Evolutionary conservation across 2,113 vertebrate species (phyloP).

Genomic region (Boulengerochromis microlepis): DNA sequence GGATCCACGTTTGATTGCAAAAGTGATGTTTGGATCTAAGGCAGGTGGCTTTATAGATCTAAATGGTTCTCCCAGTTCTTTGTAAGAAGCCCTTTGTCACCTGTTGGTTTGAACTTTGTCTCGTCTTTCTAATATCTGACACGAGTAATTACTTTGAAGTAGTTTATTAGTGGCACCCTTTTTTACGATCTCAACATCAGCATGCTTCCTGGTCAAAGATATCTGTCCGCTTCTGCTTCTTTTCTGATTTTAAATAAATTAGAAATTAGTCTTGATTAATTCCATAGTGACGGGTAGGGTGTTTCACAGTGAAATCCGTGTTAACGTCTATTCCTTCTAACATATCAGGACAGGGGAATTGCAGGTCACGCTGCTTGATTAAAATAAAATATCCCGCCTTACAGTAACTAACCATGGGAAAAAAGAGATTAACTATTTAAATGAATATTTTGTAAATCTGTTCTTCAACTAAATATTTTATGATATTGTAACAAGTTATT

Average conservation of each 20-base stretch:
- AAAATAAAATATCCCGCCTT: slow-evolving; percentile 13
- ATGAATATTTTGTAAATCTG: slow-evolving; percentile 47
- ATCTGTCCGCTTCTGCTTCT: neutral
- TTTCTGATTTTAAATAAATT: neutral
- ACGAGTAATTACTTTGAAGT: neutral
- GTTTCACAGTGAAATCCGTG: neutral
- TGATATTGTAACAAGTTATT: slow-evolving; percentile 41
- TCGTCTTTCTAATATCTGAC: neutral
- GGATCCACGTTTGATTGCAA: neutral
- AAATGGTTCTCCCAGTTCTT: neutral
- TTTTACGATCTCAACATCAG: slow-evolving; percentile 15
- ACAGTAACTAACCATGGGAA: neutral
- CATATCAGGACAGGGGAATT: slow-evolving; percentile 30
- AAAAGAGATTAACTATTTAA: slow-evolving; percentile 43
- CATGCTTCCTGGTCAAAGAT: slow-evolving; percentile 22
- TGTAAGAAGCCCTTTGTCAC: neutral
- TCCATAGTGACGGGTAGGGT: neutral
- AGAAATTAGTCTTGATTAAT: neutral
- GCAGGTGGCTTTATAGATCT: neutral
- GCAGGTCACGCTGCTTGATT: slow-evolving; percentile 5
- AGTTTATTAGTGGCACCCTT: neutral
- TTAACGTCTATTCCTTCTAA: slow-evolving; percentile 29
- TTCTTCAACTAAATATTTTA: slow-evolving; percentile 46
- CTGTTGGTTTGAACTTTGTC: neutral
- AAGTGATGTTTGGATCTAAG: neutral